Percentiles rank a stretch among this genome's conserved stretches.
Conservation (phyloP, 2,888 invertebrate species). For the Acleris emargana region DNA sequence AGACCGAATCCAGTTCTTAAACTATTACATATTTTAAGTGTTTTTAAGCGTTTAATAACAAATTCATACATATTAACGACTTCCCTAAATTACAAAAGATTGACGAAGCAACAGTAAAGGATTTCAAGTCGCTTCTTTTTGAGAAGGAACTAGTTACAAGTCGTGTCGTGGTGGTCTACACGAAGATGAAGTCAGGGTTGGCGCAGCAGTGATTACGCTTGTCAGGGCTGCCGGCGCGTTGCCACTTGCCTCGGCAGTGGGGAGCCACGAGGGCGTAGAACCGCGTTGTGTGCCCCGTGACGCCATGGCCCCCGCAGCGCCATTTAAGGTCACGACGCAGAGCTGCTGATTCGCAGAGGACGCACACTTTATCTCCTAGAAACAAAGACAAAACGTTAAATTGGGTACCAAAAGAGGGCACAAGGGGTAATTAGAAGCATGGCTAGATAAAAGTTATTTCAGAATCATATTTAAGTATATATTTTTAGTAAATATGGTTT, state of each 20-base stretch:
- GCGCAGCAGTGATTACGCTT: conserved; percentile 65
- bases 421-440: too few species aligned
- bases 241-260: conserved; percentile 95
- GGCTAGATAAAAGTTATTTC: too few species aligned
- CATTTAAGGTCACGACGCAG: conserved; percentile 89
- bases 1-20: too few species aligned
- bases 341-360: conserved; percentile 92
- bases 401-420: not conserved
- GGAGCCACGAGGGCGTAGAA: conserved; percentile 94
- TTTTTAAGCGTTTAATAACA: not conserved
- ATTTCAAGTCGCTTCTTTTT: too few species aligned
- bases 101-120: too few species aligned
- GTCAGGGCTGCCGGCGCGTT: conserved; percentile 77
- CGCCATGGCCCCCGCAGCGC: conserved; percentile 94
- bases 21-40: not conserved
- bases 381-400: conserved; percentile 27
- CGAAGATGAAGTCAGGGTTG: conserved; percentile 77
- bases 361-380: conserved; percentile 89
- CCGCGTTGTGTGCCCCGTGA: conserved; percentile 88
- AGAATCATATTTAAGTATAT: too few species aligned
- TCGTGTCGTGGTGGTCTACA: conserved; percentile 50
- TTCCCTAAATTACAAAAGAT: too few species aligned
- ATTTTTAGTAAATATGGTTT: too few species aligned
- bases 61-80: too few species aligned
- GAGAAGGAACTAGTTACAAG: not conserved